Conservation (phyloP, 1,140 invertebrate species). For the Brachionus rubens region DNA sequence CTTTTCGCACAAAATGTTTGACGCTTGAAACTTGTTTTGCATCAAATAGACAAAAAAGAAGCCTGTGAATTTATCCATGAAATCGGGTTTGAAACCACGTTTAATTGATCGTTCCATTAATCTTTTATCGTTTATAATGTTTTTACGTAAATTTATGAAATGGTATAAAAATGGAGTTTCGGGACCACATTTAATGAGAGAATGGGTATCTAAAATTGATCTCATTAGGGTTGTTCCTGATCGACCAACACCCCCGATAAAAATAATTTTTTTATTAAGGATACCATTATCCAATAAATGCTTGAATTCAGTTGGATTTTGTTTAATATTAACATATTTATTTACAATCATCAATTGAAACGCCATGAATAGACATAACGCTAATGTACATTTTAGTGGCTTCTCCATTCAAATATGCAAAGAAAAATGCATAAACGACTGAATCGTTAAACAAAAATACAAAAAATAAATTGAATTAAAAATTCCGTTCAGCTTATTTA, state of each 20-base stretch:
- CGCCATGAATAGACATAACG: too few species aligned
- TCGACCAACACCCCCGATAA: conserved; percentile 92
- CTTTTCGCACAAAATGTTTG: conserved; percentile 87
- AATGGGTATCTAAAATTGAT: conserved; percentile 96
- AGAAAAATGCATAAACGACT: too few species aligned
- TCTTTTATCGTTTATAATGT: conserved; percentile 86
- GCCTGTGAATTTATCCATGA: conserved; percentile 87
- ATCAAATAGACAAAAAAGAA: conserved; percentile 86
- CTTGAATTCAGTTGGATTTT: too few species aligned
- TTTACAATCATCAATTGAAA: too few species aligned
- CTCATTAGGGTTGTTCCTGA: conserved; percentile 94
- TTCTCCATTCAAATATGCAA: too few species aligned
- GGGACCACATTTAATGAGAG: conserved; percentile 91
- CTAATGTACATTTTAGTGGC: too few species aligned
- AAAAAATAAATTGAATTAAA: too few species aligned
- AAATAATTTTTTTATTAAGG: conserved; percentile 58
- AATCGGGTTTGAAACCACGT: conserved; percentile 85
- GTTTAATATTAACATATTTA: too few species aligned
- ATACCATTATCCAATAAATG: too few species aligned
- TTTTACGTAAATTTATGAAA: conserved; percentile 77
- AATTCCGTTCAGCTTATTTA: too few species aligned
- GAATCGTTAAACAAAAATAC: too few species aligned
- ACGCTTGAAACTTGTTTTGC: conserved; percentile 81
- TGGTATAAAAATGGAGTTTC: conserved; percentile 93
- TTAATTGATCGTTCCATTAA: conserved; percentile 71